Base-by-base conservation (phyloP, 2,888 invertebrate species). In the Lapara coniferarum region DNA sequence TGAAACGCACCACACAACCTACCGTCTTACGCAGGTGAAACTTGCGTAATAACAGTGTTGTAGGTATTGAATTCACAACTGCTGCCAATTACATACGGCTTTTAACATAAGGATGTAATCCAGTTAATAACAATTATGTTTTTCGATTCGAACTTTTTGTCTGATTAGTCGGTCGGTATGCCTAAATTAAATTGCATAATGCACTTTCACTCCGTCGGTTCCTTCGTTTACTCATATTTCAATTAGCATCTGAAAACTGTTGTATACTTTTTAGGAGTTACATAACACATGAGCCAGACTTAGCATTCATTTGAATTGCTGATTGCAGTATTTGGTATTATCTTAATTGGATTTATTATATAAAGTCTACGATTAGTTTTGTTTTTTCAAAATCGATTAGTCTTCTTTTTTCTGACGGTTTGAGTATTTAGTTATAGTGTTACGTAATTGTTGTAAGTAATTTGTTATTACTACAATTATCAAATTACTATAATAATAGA, bases 231-330 rank as follows among this genome's bases (percentile, higher is more conserved):
- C 83, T 83, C 83, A 83, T 79, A 84, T 86, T 88, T 84, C 88
- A 90, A 90, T 91, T 91, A 91, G 87, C 90, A 89, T 84, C 79
- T 78, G 79, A 84, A 86, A 83, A 80, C 78, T 80, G 79, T 81
- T 80, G 66, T 53, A 58, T 56, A 66, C 56, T 69, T 66, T 69
- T 52, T 16, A 52, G 53, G 3, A 13, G 12, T 70, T 70, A 66
- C 37, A 30, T 66, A 49, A 59, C 12, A 19, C 12, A 6, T n/a
- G 59, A 63, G 49, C 19, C 16, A 12, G 46, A 16, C 16, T 53
- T 46, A 16, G 10, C 49, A 19, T 19, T 12, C 44, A 57, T 57
- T 57, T 46, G 25, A 19, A 63, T 19, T 49, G 19, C 16, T 19
- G 49, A 19, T 49, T 63, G 49, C 10, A 46, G 63, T 46, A 16